Evolutionary conservation across 2,888 invertebrate genomes (phyloP).

Genomic region (Apamea monoglypha): DNA sequence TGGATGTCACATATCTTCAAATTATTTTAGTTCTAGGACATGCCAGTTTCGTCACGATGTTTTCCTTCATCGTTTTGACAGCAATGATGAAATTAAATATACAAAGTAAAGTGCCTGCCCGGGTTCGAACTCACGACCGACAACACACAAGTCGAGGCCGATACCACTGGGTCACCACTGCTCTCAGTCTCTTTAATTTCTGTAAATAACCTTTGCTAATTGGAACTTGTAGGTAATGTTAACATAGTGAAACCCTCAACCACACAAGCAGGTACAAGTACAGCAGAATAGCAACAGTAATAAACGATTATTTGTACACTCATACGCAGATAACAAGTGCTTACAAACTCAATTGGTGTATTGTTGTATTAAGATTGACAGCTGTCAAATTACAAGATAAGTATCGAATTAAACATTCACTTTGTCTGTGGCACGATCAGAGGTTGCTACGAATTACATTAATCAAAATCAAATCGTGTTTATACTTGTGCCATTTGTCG

Average conservation of each 20-base stretch:
- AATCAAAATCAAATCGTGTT: slow-evolving; percentile 63
- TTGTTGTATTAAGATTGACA: slow-evolving; percentile 71
- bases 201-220: background rate
- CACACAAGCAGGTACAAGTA: slow-evolving; percentile 9
- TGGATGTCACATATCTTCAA: background rate
- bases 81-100: background rate
- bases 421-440: slow-evolving; percentile 52
- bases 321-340: slow-evolving; percentile 63
- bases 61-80: background rate
- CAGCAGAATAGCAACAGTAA: slow-evolving; percentile 34
- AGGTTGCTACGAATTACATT: slow-evolving; percentile 62
- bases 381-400: slow-evolving; percentile 72
- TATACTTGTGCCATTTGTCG: slow-evolving; percentile 59
- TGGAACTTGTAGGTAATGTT: background rate
- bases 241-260: background rate
- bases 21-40: background rate
- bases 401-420: slow-evolving; percentile 66
- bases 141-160: no score
- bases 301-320: slow-evolving; percentile 46
- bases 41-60: background rate
- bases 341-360: slow-evolving; percentile 67
- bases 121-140: background rate
- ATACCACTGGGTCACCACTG: background rate
- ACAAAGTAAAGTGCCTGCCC: background rate
- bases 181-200: background rate